Evolutionary conservation across 2,888 invertebrate species (phyloP), one percentile per base, ranked within the genome.

Genomic region (Cerastis leucographa): DNA sequence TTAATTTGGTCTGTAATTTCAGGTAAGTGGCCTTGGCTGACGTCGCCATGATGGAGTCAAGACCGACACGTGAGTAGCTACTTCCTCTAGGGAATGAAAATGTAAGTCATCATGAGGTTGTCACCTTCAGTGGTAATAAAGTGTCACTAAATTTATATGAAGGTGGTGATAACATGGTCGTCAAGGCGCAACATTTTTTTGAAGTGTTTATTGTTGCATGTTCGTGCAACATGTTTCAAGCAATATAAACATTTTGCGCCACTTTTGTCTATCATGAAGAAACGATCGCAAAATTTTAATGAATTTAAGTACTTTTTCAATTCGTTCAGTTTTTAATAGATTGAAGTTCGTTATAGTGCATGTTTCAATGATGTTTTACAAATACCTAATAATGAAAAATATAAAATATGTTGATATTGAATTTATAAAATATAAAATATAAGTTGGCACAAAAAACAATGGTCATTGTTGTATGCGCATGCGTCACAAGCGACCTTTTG

Each of bases 21-120:
- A 95, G 95, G 95, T 95, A 95, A 95, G 95, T 94, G 90, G 88
- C 91, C 91, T 93, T 93, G 93, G 85, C 85, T 80, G 78, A 84
- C 81, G 84, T 87, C 87, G 87, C 80, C 83, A 89, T 87, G 86
- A 86, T 87, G 87, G 83, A 88, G 84, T 67, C 78, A 76, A 80
- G 83, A 85, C 84, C 67, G 76, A 62, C 86, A 86, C 88, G 92
- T 91, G 87, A 91, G 91, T 91, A 80, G 9, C 7, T 56, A 86
- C 80, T 88, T 89, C 87, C 88, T 83, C 78, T 68, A 76, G 51
- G 71, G 62, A 66, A n/a, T 68, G 69, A 76, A 76, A 83, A 72
- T 66, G 73, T 76, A 80, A 78, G 80, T 87, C 56, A 64, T 76
- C 35, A 35, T 77, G 25, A 44, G 0, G 59, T 51, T 61, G 9